phyloP scores from a whole-genome alignment of 2,888 invertebrate genomes.

The Trachelus iudaicus region DNA sequence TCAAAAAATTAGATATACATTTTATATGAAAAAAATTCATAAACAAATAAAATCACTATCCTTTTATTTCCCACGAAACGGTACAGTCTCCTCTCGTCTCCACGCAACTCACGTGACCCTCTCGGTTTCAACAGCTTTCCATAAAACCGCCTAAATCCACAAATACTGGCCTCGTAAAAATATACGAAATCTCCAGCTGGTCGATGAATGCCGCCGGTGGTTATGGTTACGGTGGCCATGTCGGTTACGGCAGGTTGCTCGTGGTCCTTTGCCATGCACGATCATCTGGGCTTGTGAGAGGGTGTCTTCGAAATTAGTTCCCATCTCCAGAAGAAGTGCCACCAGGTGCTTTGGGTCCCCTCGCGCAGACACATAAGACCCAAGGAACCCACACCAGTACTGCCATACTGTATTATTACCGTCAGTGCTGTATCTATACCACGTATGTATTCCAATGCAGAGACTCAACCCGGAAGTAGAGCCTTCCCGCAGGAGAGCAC shows the following conservation, averaged over 20 bases:
- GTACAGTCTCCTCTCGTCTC: slow-evolving; percentile 20
- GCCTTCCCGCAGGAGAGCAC: slow-evolving; percentile 49
- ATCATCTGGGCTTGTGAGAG: not conserved
- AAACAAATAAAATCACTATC: not conserved
- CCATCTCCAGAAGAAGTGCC: slow-evolving; percentile 10
- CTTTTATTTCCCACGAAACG: slow-evolving; percentile 31
- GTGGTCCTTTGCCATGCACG: not conserved
- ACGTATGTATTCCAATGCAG: slow-evolving; percentile 46
- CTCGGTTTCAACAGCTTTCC: not conserved
- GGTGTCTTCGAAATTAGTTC: slow-evolving; percentile 24
- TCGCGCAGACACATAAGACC: not conserved
- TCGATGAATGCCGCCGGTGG: not conserved
- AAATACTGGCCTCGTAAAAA: slow-evolving; percentile 2
- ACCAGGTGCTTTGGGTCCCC: slow-evolving; percentile 1
- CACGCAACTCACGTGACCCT: slow-evolving; percentile 23
- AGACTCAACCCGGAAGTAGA: slow-evolving; percentile 60
- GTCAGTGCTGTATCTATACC: not conserved
- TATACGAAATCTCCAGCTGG: not conserved
- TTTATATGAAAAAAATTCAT: too few relatives aligned
- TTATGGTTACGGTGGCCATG: slow-evolving; percentile 2
- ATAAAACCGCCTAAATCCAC: not conserved
- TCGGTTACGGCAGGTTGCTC: slow-evolving; percentile 9
- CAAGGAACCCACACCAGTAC: not conserved
- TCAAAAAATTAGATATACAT: not conserved
- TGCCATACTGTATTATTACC: not conserved